These are phyloP conservation scores for Anas bernieri DNA, from an alignment of 2,797 vertebrate genomes.

Conservation along the genomic window DNA sequence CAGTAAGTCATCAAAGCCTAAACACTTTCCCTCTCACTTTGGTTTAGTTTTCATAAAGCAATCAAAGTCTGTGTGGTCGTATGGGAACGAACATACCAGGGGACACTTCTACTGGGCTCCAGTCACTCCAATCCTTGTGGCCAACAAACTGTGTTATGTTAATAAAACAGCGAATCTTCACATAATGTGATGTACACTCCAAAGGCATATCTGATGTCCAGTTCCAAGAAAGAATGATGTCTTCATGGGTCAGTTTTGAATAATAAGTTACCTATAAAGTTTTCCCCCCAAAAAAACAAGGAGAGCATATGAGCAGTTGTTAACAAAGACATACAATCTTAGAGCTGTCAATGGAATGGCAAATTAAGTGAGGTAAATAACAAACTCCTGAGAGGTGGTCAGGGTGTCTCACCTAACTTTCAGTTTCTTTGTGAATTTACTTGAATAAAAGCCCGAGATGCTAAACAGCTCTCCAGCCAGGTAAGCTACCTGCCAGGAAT, in stretches of 20 bases:
- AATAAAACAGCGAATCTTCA: slow-evolving; percentile 70
- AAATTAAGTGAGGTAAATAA: background rate
- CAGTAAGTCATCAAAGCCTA: background rate
- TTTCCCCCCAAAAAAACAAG: background rate
- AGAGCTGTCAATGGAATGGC: background rate
- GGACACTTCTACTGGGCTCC: slow-evolving; percentile 72
- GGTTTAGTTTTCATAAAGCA: background rate
- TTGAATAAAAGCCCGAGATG: background rate
- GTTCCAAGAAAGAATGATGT: slow-evolving; percentile 71
- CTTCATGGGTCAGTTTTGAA: slow-evolving; percentile 57
- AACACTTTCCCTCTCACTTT: background rate
- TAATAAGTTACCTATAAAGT: slow-evolving; percentile 61
- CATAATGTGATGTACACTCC: slow-evolving; percentile 75
- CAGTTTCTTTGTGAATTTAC: background rate
- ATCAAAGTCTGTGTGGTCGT: background rate
- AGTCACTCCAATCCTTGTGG: slow-evolving; percentile 75
- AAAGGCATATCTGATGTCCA: slow-evolving; percentile 81
- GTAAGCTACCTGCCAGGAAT: background rate
- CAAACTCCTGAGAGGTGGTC: background rate
- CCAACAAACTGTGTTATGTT: slow-evolving; percentile 63
- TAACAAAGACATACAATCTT: background rate
- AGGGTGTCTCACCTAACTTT: background rate
- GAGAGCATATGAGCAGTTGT: background rate
- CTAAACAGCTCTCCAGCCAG: background rate
- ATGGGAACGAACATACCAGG: slow-evolving; percentile 68